Conservation (phyloP, 2,888 invertebrate genomes). For the Oconnorella tubifera region DNA sequence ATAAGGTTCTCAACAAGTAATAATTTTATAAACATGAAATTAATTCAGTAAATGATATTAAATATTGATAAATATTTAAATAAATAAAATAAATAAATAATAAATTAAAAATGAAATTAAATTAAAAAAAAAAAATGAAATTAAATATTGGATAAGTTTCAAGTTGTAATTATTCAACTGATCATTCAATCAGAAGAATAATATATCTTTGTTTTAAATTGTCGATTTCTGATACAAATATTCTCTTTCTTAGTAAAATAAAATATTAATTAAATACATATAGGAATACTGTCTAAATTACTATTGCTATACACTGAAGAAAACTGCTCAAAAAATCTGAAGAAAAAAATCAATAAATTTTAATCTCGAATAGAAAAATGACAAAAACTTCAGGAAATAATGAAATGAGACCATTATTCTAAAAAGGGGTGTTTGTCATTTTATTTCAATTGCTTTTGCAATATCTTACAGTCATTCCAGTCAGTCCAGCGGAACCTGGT, state of each 20-base stretch:
- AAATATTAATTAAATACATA: no score
- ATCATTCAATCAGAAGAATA: background rate
- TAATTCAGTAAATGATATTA: background rate
- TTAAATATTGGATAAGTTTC: background rate
- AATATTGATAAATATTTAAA: background rate
- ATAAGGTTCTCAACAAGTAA: background rate
- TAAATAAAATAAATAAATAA: background rate
- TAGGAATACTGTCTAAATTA: background rate
- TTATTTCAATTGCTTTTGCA: no score
- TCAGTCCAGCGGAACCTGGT: background rate
- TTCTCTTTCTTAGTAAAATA: no score
- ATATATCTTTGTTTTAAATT: background rate
- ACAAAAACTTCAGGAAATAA: no score
- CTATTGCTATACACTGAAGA: background rate
- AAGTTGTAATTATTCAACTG: background rate
- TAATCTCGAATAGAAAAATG: no score
- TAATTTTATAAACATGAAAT: background rate
- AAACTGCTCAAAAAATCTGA: no score
- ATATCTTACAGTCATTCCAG: conserved; percentile 8
- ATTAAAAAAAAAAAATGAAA: background rate
- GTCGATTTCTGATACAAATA: no score
- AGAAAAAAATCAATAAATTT: no score
- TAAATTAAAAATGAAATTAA: background rate
- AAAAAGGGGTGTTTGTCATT: no score
- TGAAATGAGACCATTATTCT: no score